Base-by-base conservation (phyloP, 2,113 vertebrate species). In the Bubo scandiacus region DNA sequence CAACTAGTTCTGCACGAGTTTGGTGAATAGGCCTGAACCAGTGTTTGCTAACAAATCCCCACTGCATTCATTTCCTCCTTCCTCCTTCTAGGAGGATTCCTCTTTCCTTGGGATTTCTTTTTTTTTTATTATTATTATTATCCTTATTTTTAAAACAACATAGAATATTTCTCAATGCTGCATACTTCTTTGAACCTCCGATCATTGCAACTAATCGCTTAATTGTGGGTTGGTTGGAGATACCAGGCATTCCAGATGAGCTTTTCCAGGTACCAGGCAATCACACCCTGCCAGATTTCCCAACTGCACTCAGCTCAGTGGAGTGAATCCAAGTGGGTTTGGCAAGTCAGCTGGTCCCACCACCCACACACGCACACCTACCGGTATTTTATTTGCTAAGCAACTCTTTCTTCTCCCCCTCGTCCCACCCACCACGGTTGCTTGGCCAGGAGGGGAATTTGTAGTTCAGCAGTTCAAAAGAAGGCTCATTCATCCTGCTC, bases 391-490 rank as follows among this genome's bases (percentile, higher is more conserved):
- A 58, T 74, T 74, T 12, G 17, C 83, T 15, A 32, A 92, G 38
- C 63, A 66, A 2, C 72, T 34, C 54, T 92, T 92, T 86, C 92
- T 96, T 92, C 88, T 92, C 52, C 63, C 19, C 22, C 17, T 83
- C 0, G 1, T 96, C 81, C 93, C 90, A 93, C 95, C 92, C 57
- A 15, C 59, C 61, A 9, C 0, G 3, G 90, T 21, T 88, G 43
- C 80, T 92, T 86, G 63, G 79, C 71, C 83, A 85, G 81, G 52
- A 93, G 80, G 63, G 73, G 77, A 88, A 92, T 96, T 32, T 79
- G 63, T 71, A 90, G 93, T 83, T 94, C 66, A 96, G 80, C 74
- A 92, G 92, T 95, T 96, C 88, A 92, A 96, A 95, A 51, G 92
- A 82, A 83, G 91, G 1, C 80, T 92, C 78, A 58, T 59, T 73